Base-by-base conservation (phyloP, 2,113 vertebrate genomes). In the Heliornis fulica region DNA sequence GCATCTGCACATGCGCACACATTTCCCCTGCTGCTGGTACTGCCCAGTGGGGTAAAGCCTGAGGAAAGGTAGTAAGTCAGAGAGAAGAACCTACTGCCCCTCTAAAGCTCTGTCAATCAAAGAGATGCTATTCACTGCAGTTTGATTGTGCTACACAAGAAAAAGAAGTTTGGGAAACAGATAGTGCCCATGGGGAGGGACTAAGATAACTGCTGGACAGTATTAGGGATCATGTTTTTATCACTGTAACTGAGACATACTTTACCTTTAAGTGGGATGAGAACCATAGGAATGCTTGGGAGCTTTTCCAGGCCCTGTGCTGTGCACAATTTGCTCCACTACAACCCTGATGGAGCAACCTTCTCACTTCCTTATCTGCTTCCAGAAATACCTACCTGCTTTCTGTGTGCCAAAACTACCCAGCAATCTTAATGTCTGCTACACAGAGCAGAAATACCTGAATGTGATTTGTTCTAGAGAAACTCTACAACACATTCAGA, bases 1-100 rank as follows among this genome's bases (percentile, higher is more conserved):
- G 1, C 17, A 28, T 65, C 80, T 32, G 20, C 43, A 79, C 18
- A 22, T 13, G 70, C 0, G 0, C 20, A 74, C 0, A 0, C 13
- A 54, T 90, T 71, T 51, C 18, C 41, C n/a, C 36, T 43, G 21
- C 40, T 71, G 18, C 34, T 51, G n/a, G 40, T 43, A 79, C 13
- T 59, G 36, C 8, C 40, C 53, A 15, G 19, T 15, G 7, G 26
- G 40, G 6, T 48, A 76, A 61, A 94, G 13, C 40, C 26, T 54
- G 61, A 32, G n/a, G 64, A 71, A 83, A 81, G 31, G 40, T 6
- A 46, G 7, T 3, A 70, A 78, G n/a, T n/a, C 46, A 66, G 63
- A 54, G 32, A 64, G 14, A 41, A 83, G 69, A 32, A 41, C 22
- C 16, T 54, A 25, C 14, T 46, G 43, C 2, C 31, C 31, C 46